A percentile compares a stretch with the other conserved stretches of the same genome.
Evolutionary conservation across 2,113 vertebrate genomes (phyloP).

Genomic region (Noturus placidus): DNA sequence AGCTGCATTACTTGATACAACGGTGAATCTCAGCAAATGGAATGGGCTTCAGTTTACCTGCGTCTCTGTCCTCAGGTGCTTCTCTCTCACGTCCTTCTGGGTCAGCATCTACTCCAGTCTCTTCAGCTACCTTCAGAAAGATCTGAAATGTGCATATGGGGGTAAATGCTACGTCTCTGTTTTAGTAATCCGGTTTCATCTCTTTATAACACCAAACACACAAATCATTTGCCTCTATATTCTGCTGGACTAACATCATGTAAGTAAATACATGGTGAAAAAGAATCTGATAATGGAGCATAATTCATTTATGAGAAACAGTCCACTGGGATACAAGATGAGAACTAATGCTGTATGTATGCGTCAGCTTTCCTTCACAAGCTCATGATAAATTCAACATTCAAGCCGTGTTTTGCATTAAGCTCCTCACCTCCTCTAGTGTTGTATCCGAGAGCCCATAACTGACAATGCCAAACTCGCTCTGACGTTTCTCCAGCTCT

Average conservation of each 20-base stretch:
- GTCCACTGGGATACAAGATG: background rate
- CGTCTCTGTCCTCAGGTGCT: conserved; percentile 41
- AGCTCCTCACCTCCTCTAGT: conserved; percentile 80
- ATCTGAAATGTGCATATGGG: conserved; percentile 70
- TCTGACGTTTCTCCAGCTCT: conserved; percentile 74
- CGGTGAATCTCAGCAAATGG: background rate
- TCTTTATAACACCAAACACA: conserved; percentile 45
- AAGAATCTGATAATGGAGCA: background rate
- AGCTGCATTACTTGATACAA: background rate
- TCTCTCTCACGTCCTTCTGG: conserved; percentile 56
- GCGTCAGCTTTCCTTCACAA: background rate
- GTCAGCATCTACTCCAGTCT: conserved; percentile 59
- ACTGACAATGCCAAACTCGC: conserved; percentile 76
- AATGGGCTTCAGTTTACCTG: conserved; percentile 56
- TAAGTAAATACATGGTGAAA: background rate
- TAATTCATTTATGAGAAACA: background rate
- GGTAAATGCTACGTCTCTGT: background rate
- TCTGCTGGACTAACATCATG: background rate
- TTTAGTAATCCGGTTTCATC: conserved; percentile 15
- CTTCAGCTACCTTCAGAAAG: conserved; percentile 83
- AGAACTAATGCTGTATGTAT: background rate
- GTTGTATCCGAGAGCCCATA: conserved; percentile 86
- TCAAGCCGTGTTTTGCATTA: background rate
- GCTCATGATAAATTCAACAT: conserved; percentile 4
- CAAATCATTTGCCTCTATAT: conserved; percentile 37